Conservation (phyloP, 2,797 vertebrate species). For the Pseudochirops corinnae region DNA sequence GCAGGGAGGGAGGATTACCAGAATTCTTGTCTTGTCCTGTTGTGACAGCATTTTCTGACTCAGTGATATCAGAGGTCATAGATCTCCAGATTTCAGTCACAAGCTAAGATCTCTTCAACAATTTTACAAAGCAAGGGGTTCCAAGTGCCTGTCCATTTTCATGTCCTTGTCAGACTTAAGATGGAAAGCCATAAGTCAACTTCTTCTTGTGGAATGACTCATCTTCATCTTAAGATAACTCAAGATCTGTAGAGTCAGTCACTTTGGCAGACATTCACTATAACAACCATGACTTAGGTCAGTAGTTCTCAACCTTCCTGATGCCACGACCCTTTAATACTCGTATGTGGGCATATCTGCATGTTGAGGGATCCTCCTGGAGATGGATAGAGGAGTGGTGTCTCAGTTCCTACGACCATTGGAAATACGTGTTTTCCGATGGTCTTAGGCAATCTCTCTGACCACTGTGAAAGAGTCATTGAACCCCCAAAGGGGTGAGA, state of each 20-base stretch:
- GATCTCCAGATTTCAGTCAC: background rate
- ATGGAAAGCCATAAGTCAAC: constrained; percentile 47
- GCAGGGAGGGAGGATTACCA: background rate
- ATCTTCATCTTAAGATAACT: background rate
- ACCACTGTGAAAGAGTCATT: no score
- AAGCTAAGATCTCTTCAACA: background rate
- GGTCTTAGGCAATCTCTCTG: no score
- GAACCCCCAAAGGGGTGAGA: no score
- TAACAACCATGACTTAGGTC: background rate
- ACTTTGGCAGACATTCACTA: background rate
- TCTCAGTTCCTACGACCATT: no score
- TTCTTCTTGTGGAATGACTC: background rate
- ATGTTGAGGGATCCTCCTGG: no score
- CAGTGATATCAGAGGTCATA: background rate
- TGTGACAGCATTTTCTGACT: background rate
- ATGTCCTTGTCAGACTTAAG: constrained; percentile 25
- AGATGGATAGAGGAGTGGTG: no score
- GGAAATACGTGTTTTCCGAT: no score
- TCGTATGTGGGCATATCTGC: no score
- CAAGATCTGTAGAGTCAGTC: background rate
- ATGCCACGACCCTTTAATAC: no score
- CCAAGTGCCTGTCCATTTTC: background rate
- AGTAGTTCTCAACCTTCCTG: no score
- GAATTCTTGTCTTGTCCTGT: constrained; percentile 3
- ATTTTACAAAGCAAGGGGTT: constrained; percentile 17